These are phyloP conservation scores for Simalia tracyae DNA, from an alignment of 2,797 vertebrate genomes.

Conservation along the genomic window DNA sequence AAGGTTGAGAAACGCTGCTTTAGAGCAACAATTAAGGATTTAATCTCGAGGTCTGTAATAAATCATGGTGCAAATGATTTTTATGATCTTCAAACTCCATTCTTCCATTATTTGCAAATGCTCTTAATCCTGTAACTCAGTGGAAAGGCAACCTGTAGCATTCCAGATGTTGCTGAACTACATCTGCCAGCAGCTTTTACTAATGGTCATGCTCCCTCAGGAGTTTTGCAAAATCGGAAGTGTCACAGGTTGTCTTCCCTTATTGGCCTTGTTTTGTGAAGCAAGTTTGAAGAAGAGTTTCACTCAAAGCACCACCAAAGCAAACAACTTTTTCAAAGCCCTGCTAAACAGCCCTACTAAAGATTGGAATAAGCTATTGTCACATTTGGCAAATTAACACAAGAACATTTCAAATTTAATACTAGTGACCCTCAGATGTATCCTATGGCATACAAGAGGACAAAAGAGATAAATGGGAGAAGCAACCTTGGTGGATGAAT, in stretches of 20 bases:
- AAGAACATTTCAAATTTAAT: not conserved
- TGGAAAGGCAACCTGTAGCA: not conserved
- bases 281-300: not conserved
- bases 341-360: not conserved
- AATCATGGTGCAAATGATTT: not conserved
- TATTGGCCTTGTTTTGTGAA: not conserved
- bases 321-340: not conserved
- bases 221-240: not conserved
- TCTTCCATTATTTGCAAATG: not conserved
- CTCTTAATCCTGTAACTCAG: not conserved
- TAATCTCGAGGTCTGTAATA: not conserved
- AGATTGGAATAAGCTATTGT: not conserved
- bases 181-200: not conserved
- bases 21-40: not conserved
- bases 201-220: not conserved
- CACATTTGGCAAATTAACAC: not conserved
- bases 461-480: constrained; percentile 45
- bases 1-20: not conserved
- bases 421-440: not conserved
- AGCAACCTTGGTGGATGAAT: constrained; percentile 34
- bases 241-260: not conserved
- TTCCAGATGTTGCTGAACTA: not conserved
- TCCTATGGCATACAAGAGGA: not conserved
- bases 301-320: not conserved
- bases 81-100: not conserved